Base-by-base conservation (phyloP, 1,140 invertebrate species). In the Drosophila lacteicornis region DNA sequence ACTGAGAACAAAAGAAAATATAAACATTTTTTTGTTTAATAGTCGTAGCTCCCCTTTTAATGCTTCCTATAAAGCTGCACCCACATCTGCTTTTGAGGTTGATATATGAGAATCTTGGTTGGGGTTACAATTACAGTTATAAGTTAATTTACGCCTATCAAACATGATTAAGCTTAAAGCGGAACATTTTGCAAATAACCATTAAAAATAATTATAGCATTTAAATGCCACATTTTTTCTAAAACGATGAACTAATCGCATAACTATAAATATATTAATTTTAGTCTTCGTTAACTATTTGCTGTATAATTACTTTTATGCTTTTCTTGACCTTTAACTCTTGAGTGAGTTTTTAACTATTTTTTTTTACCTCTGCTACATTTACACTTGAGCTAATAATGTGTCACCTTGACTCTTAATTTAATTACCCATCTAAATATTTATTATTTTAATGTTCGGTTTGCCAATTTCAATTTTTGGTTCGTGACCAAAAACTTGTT, bases 401-500 rank as follows among this genome's bases (percentile, higher is more conserved):
- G 36, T 51, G 33, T 53, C 61, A 66, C 66, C 61, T 69, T 66
- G 66, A 66, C 60, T 69, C 38, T 38, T 12, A 6, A 33, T 50
- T 67, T 63, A 67, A 67, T 67, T 63, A 36, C 42, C 25, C 36
- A 40, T 63, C 43, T 38, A 1, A 59, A 61, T 25, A 62, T 45
- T 47, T 19, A 38, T 60, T 19, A 38, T 60, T 33, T 11, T 38
- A 43, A 61, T 47, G 3, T 36, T 53, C 12, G n/a, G 22, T 19
- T 13, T 30, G 19, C 19, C 27, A 51, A 45, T 27, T 43, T 51
- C 12, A 50, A n/a, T 43, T 38, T 46, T 59, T 50, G 22, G 17
- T 59, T 73, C 69, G 69, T 73, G 69, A 73, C 67, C 67, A 43
- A 59, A 59, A 71, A 43, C 67, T 71, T 43, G 65, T 50, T 50